phyloP scores from a whole-genome alignment of 2,113 vertebrate genomes.

The Xiphophorus hellerii region DNA sequence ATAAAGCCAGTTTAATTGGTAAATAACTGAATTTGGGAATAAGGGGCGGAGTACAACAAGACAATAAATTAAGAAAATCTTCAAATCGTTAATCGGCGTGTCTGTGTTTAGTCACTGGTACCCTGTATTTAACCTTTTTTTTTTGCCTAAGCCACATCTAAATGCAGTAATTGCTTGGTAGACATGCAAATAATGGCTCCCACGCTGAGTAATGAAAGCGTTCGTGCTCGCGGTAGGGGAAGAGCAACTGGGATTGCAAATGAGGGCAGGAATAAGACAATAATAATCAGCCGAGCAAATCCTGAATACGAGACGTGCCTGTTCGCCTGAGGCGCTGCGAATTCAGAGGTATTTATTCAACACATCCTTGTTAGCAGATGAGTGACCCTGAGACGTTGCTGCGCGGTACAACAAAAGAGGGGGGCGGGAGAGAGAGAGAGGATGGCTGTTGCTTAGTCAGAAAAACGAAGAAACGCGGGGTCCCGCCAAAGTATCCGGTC shows the following conservation, averaged over 20 bases:
- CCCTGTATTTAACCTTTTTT: slow-evolving; percentile 37
- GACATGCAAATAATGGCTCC: slow-evolving; percentile 35
- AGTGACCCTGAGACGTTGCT: slow-evolving; percentile 35
- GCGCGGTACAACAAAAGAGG: slow-evolving; percentile 9
- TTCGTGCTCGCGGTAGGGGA: slow-evolving; percentile 35
- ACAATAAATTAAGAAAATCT: slow-evolving; percentile 31
- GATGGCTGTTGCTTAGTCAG: slow-evolving; percentile 15
- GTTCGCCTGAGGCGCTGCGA: slow-evolving; percentile 31
- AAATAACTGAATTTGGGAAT: slow-evolving; percentile 4
- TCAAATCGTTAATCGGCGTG: slow-evolving; percentile 21
- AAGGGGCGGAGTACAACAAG: not conserved
- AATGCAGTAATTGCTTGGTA: slow-evolving; percentile 61
- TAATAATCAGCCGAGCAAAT: slow-evolving; percentile 52
- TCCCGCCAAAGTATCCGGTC: slow-evolving; percentile 55
- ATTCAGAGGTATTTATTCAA: slow-evolving; percentile 31
- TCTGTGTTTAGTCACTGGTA: not conserved
- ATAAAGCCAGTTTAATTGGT: slow-evolving; percentile 10
- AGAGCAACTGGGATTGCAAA: slow-evolving; percentile 33
- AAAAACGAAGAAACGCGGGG: slow-evolving; percentile 38
- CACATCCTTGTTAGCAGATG: slow-evolving; percentile 26
- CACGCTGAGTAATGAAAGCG: slow-evolving; percentile 63
- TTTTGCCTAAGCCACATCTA: slow-evolving; percentile 37
- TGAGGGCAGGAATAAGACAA: slow-evolving; percentile 59
- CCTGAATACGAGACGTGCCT: slow-evolving; percentile 38
- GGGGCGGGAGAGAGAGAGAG: not conserved